Percentiles rank a stretch among this genome's conserved stretches.
phyloP scores from a whole-genome alignment of 2,113 vertebrate genomes.

The Dicaeum eximium region DNA sequence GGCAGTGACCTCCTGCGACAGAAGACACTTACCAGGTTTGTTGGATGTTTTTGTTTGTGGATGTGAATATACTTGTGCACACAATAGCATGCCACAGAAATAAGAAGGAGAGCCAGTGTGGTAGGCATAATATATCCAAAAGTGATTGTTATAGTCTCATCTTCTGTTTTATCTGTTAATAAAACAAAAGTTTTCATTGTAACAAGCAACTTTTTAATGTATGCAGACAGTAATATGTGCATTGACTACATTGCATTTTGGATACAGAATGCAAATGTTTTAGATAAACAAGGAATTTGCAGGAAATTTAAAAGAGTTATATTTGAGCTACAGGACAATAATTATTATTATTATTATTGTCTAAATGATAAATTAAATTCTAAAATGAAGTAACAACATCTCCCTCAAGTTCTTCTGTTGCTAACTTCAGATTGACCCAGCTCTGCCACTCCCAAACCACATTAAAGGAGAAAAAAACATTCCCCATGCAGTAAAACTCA shows the following conservation, averaged over 20 bases:
- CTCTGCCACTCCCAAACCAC: neutral
- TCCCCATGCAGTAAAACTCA: neutral
- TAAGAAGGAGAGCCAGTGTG: conserved; percentile 56
- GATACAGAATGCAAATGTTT: neutral
- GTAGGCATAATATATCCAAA: conserved; percentile 73
- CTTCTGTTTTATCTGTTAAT: conserved; percentile 65
- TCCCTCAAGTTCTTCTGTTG: neutral
- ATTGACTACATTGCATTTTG: neutral
- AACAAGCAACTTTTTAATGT: neutral
- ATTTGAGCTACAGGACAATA: neutral
- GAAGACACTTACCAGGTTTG: conserved; percentile 75
- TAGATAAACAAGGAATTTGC: neutral
- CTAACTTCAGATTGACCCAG: neutral
- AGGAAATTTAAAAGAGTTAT: neutral
- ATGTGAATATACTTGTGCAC: conserved; percentile 73
- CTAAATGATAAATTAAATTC: neutral
- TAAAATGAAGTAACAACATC: neutral
- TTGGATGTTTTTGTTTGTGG: conserved; percentile 71
- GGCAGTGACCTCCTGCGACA: neutral
- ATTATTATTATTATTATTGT: neutral
- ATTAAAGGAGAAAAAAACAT: neutral
- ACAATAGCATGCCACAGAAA: conserved; percentile 60
- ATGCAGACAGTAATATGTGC: neutral
- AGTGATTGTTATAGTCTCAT: conserved; percentile 44
- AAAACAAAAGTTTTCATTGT: neutral